These are phyloP conservation scores for Salarias fasciatus DNA, from an alignment of 2,797 vertebrate species.

Conservation along the genomic window DNA sequence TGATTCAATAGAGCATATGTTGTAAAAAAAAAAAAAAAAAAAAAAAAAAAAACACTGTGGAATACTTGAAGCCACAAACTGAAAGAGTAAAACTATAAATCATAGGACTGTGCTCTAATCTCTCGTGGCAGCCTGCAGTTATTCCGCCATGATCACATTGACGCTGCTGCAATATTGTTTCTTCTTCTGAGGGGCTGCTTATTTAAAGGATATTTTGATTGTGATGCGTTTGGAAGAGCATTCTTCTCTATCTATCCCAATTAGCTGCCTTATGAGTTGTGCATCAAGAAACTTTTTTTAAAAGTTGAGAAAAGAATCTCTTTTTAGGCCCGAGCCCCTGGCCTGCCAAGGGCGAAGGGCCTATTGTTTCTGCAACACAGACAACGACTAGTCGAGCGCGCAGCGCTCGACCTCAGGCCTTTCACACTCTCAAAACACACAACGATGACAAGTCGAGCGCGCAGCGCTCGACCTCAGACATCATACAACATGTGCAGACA, in stretches of 20 bases:
- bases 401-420: no score
- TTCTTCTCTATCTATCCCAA: constrained; percentile 34
- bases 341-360: no score
- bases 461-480: no score
- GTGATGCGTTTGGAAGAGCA: constrained; percentile 18
- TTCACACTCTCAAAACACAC: no score
- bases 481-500: no score
- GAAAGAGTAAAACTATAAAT: constrained; percentile 22
- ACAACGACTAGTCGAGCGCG: no score
- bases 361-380: no score
- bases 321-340: no score
- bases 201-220: constrained; percentile 51
- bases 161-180: constrained; percentile 22
- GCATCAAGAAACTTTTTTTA: constrained; percentile 5
- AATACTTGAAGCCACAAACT: constrained; percentile 27
- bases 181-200: constrained; percentile 34
- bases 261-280: constrained; percentile 18
- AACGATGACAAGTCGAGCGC: no score
- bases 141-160: constrained; percentile 38
- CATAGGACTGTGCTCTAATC: constrained; percentile 23
- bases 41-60: constrained; percentile 14
- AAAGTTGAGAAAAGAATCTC: constrained; percentile 15
- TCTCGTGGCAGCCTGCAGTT: constrained; percentile 31
- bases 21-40: constrained; percentile 34
- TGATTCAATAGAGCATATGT: constrained; percentile 12